Base-by-base conservation (phyloP, 2,888 invertebrate genomes). In the Tetragonula carbonaria region DNA sequence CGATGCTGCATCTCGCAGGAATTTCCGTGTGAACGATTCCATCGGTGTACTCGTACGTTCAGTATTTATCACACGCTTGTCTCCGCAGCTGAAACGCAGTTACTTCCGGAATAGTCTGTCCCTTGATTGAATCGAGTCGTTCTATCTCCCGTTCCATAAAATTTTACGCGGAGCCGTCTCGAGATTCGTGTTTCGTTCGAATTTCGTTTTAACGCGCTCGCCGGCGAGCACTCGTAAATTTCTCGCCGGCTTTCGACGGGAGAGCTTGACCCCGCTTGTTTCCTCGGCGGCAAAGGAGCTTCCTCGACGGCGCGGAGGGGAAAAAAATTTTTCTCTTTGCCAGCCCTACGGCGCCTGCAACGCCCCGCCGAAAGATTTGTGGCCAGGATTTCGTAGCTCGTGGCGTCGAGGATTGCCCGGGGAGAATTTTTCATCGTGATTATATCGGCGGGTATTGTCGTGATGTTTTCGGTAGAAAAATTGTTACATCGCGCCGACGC, bases 351-450 rank as follows among this genome's bases (percentile, higher is more conserved):
- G n/a, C 38, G 59, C 45, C 59, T 5, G 62, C 18, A 16, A 51
- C 45, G 50, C 72, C 71, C 67, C 18, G 11, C 57, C 23, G n/a
- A 68, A 79, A 84, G 86, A 86, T 85, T 85, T 85, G 84, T 80
- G 78, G 70, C 16, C 57, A 28, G 78, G 82, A 85, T 85, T 80
- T 76, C 63, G 82, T 70, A 76, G 57, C 78, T 76, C 72, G 85
- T 72, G 67, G 77, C 51, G 68, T 11, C 68, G 63, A 67, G 57
- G 57, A 82, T 82, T 77, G 80, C 63, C 75, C 73, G 66, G 68
- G 45, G 45, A 8, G 63, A 80, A 85, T 85, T 85, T 85, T 80
- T 85, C 82, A 84, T 75, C 82, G 63, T 75, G 78, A 71, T 83
- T 83, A 80, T 73, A 80, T 82, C 85, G 83, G 67, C 74, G 75